Base-by-base conservation (phyloP, 2,888 invertebrate species). In the Mesorhabditis spiculigera region DNA sequence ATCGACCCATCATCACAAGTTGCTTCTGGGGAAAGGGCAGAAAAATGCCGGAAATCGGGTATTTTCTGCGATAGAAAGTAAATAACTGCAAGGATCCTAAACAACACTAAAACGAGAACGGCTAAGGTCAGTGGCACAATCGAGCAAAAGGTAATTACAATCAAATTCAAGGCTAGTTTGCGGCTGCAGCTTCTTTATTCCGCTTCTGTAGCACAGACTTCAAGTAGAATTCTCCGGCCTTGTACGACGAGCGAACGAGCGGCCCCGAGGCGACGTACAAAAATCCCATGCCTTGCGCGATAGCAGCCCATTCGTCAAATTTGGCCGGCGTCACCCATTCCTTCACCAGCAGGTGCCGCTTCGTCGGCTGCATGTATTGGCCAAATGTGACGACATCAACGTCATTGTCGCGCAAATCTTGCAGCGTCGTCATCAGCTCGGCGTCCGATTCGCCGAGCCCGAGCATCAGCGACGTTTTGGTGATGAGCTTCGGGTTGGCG, bases 341-440 rank as follows among this genome's bases (percentile, higher is more conserved):
- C 68, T 82, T 83, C 42, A 87, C 85, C n/a, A 84, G 93, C 43
- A 98, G 89, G 87, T 98, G 98, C 6, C 92, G 90, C 85, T 94
- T 96, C 0, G 97, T 98, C 0, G 98, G 98, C 87, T 99, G 98
- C 96, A 99, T 98, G 88, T 99, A 98, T 86, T 98, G 98, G 0
- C 98, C 98, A 5, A 98, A 89, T 0, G 98, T 98, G 0, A 99
- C 87, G 86, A 96, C 96, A 87, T 97, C 97, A 0, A 99, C 97
- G 50, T 91, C 92, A 63, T 74, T 75, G 3, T 63, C 58, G 4
- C 78, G 74, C n/a, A 84, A 72, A 72, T 84, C 83, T 13, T 10
- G 63, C 72, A 84, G 71, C 44, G 78, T 75, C 66, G 75, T 71
- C 64, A 45, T 16, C 16, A 97, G 90, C 89, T 95, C 92, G 62